A percentile compares a stretch with the other conserved stretches of the same genome.
phyloP scores from a whole-genome alignment of 2,888 invertebrate species.

The Eudasyphora cyanicolor region DNA sequence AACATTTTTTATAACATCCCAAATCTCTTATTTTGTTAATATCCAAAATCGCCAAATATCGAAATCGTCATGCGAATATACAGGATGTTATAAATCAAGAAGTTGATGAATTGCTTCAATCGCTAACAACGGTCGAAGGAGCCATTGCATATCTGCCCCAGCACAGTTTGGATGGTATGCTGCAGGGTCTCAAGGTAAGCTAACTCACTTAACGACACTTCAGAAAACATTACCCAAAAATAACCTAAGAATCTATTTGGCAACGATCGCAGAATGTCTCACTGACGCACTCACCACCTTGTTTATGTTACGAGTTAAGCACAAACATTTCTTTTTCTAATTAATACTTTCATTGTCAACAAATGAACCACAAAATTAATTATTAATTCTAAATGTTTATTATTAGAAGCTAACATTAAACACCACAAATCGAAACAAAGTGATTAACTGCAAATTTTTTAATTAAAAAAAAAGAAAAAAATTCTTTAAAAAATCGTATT shows the following conservation, averaged over 20 bases:
- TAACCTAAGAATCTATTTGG: background rate
- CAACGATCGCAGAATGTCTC: background rate
- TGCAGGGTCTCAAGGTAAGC: constrained; percentile 87
- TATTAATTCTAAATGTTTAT: background rate
- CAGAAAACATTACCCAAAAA: background rate
- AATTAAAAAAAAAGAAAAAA: constrained; percentile 8
- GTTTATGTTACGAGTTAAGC: background rate
- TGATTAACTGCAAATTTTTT: constrained; percentile 20
- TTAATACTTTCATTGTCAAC: too few relatives aligned
- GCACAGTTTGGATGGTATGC: constrained; percentile 87
- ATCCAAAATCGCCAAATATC: too few relatives aligned
- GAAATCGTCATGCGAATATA: constrained; percentile 55
- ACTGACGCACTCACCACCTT: too few relatives aligned
- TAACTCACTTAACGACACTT: too few relatives aligned
- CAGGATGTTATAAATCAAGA: constrained; percentile 85
- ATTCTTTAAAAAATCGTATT: background rate
- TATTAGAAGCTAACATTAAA: background rate
- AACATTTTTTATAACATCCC: constrained; percentile 24
- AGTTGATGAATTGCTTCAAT: constrained; percentile 86
- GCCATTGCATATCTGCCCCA: constrained; percentile 85
- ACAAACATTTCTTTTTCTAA: too few relatives aligned
- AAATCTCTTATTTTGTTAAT: constrained; percentile 50
- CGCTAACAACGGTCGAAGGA: constrained; percentile 85
- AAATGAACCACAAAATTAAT: background rate
- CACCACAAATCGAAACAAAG: background rate